phyloP scores from a whole-genome alignment of 2,888 invertebrate species.

The Acrobasis repandana region DNA sequence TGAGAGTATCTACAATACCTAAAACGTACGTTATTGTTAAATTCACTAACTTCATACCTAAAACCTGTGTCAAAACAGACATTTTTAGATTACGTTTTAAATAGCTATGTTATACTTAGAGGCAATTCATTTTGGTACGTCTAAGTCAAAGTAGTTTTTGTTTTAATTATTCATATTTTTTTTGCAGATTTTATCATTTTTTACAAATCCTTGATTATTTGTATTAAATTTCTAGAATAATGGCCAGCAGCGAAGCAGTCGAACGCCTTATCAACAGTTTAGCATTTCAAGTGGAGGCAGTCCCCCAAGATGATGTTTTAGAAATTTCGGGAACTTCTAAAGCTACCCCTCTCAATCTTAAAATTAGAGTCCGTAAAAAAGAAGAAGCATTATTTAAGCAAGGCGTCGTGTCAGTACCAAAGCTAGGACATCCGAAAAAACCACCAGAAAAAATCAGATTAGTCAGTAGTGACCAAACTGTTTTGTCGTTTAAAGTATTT shows the following conservation, averaged over 20 bases:
- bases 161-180: constrained; percentile 24
- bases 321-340: constrained; percentile 38
- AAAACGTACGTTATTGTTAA: too few species aligned
- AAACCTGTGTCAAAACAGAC: too few species aligned
- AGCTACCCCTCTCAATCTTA: constrained; percentile 58
- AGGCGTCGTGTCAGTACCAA: constrained; percentile 49
- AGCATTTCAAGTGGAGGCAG: constrained; percentile 62
- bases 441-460: constrained; percentile 48
- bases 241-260: constrained; percentile 46
- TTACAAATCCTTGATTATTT: too few species aligned
- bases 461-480: constrained; percentile 66
- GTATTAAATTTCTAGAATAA: too few species aligned
- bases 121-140: too few species aligned
- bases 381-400: constrained; percentile 39
- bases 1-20: too few species aligned
- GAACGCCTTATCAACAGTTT: constrained; percentile 54
- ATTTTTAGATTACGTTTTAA: too few species aligned
- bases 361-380: constrained; percentile 62
- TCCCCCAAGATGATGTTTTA: constrained; percentile 45
- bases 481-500: constrained; percentile 65
- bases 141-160: too few species aligned
- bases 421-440: constrained; percentile 34
- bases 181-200: too few species aligned
- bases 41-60: too few species aligned
- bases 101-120: too few species aligned